These are phyloP conservation scores for Agonopterix arenella DNA, from an alignment of 2,888 invertebrate species.

Conservation along the genomic window DNA sequence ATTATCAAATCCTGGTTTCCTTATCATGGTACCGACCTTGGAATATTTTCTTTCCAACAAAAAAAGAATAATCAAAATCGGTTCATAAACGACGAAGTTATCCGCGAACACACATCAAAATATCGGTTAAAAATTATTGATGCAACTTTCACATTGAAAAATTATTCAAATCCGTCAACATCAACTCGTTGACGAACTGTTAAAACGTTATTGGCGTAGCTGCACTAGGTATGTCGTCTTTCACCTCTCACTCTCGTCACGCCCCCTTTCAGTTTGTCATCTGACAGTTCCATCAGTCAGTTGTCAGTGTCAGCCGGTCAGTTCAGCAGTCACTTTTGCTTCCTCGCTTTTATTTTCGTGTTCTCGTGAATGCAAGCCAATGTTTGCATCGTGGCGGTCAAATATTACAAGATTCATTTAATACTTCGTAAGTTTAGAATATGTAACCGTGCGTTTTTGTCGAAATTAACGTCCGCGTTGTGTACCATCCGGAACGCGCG, in stretches of 20 bases:
- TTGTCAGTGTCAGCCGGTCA: conserved; percentile 14
- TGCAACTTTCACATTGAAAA: too few species aligned
- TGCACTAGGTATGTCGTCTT: neutral
- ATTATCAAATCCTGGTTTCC: too few species aligned
- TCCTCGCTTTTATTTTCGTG: conserved; percentile 34
- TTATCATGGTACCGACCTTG: too few species aligned
- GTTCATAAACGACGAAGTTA: too few species aligned
- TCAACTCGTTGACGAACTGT: too few species aligned
- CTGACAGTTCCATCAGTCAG: conserved; percentile 6
- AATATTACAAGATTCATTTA: conserved; percentile 24
- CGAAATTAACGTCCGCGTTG: conserved; percentile 26
- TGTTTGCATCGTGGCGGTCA: conserved; percentile 42
- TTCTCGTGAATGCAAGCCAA: conserved; percentile 36
- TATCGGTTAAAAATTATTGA: too few species aligned
- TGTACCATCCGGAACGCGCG: conserved; percentile 30
- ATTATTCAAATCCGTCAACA: too few species aligned
- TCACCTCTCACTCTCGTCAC: neutral
- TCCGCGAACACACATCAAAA: too few species aligned
- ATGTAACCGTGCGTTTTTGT: conserved; percentile 20
- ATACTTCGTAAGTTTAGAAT: conserved; percentile 19
- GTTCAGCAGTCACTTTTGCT: conserved; percentile 1
- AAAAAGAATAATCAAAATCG: too few species aligned
- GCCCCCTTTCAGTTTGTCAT: neutral
- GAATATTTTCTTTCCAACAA: too few species aligned
- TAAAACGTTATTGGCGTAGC: too few species aligned